phyloP scores from a whole-genome alignment of 1,140 invertebrate genomes.

The Heliconius nattereri region DNA sequence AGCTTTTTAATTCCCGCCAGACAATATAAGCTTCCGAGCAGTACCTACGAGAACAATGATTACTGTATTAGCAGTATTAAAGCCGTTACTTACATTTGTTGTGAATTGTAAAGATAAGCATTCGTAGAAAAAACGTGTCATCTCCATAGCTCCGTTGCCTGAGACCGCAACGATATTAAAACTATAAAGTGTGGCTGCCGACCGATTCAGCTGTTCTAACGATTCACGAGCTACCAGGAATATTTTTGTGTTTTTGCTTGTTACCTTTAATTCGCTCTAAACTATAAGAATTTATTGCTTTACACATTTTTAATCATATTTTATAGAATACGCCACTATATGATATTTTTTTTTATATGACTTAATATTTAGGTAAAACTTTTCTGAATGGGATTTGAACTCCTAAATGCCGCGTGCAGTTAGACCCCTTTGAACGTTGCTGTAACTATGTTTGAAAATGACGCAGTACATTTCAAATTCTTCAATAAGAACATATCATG shows the following conservation, averaged over 20 bases:
- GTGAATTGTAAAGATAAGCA: conserved; percentile 33
- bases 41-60: conserved; percentile 22
- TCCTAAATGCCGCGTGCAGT: neutral
- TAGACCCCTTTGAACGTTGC: neutral
- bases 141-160: conserved; percentile 62
- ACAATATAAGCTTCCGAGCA: conserved; percentile 27
- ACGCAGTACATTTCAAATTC: neutral
- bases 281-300: conserved; percentile 43
- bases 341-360: too few species aligned
- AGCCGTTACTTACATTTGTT: conserved; percentile 20
- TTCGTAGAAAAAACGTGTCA: conserved; percentile 60
- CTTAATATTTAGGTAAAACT: too few species aligned
- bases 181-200: conserved; percentile 74
- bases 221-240: conserved; percentile 48
- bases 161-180: conserved; percentile 73
- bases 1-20: conserved; percentile 35
- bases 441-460: neutral
- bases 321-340: too few species aligned
- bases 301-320: neutral
- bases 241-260: conserved; percentile 50
- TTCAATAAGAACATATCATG: neutral
- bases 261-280: conserved; percentile 47
- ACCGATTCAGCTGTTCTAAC: conserved; percentile 59
- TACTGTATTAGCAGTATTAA: conserved; percentile 27
- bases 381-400: neutral